Conservation (phyloP, 2,888 invertebrate genomes). For the Nudaria mundana region DNA sequence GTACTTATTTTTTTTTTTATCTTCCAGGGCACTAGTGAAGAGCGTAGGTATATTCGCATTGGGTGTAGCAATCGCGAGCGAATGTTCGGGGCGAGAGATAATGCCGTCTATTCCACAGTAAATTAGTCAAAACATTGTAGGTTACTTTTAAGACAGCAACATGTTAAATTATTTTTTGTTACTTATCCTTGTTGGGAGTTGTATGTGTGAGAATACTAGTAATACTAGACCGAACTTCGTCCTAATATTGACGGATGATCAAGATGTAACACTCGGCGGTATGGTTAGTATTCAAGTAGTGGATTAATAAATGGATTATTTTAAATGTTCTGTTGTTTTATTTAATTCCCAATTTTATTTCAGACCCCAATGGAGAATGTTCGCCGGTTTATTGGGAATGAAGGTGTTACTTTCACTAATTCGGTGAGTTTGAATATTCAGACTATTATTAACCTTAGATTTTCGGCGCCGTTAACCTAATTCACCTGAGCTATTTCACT, state of each 20-base stretch:
- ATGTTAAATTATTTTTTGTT: slow-evolving; percentile 68
- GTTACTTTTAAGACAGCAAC: slow-evolving; percentile 27
- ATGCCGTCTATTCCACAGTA: slow-evolving; percentile 83
- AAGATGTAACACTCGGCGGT: slow-evolving; percentile 89
- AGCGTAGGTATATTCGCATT: slow-evolving; percentile 89
- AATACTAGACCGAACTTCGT: slow-evolving; percentile 85
- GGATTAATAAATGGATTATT: slow-evolving; percentile 55
- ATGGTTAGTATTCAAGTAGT: slow-evolving; percentile 82
- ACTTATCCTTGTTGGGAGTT: slow-evolving; percentile 40
- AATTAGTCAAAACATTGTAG: slow-evolving; percentile 15
- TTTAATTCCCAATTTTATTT: slow-evolving; percentile 62
- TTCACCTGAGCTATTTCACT: too few species aligned
- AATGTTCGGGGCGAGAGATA: slow-evolving; percentile 87
- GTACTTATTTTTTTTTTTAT: slow-evolving; percentile 36
- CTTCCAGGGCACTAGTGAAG: slow-evolving; percentile 89
- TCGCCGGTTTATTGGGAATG: slow-evolving; percentile 79
- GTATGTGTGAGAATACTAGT: slow-evolving; percentile 38
- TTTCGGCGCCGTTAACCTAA: too few species aligned
- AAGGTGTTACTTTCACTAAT: slow-evolving; percentile 87
- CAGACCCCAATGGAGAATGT: slow-evolving; percentile 86
- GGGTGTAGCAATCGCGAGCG: slow-evolving; percentile 89
- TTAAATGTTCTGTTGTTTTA: slow-evolving; percentile 43
- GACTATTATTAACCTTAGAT: not conserved
- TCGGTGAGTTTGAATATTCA: slow-evolving; percentile 80
- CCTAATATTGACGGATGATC: slow-evolving; percentile 91